These are phyloP conservation scores for Thoracochromis brauschi DNA, from an alignment of 2,113 vertebrate genomes.

Conservation along the genomic window DNA sequence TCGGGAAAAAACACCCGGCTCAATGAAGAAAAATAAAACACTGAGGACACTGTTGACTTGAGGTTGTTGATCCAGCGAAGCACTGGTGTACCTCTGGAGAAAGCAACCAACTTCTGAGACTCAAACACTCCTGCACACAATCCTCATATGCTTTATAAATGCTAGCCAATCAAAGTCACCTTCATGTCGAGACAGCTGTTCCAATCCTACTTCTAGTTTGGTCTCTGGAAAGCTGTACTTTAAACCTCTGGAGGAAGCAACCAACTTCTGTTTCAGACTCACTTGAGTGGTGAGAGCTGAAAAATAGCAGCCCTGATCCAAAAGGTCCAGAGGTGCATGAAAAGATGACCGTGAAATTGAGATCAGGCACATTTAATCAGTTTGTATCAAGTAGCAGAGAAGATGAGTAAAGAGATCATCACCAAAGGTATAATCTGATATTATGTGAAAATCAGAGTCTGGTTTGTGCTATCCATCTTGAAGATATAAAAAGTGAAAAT, in stretches of 20 bases:
- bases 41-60: background rate
- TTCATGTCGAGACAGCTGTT: background rate
- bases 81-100: background rate
- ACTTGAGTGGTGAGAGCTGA: background rate
- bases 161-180: rapidly evolving
- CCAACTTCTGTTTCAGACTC: background rate
- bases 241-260: background rate
- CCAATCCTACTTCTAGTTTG: background rate
- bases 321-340: background rate
- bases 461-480: background rate
- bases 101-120: background rate
- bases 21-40: background rate
- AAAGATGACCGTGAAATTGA: background rate
- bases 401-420: background rate
- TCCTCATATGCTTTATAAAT: background rate
- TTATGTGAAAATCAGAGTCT: background rate
- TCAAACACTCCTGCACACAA: background rate
- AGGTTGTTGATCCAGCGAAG: background rate
- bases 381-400: background rate
- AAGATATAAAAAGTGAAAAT: background rate
- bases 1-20: background rate
- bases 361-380: background rate
- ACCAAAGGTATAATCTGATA: background rate
- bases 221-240: background rate
- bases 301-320: background rate